Evolutionary conservation across 2,113 vertebrate genomes (phyloP).

Genomic region (Solea solea): DNA sequence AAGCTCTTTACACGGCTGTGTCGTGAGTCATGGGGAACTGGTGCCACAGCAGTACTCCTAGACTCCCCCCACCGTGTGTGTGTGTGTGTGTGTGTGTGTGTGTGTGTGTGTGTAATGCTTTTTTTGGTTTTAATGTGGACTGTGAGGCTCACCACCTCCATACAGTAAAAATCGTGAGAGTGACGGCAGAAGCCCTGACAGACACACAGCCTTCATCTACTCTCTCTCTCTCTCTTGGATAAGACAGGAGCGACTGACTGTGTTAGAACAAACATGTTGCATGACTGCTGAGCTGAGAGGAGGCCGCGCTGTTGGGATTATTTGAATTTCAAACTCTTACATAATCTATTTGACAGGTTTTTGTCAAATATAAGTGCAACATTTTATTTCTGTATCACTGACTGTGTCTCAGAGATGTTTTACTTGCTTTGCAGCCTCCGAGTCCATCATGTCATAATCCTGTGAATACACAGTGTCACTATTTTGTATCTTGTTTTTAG

Average conservation of each 20-base stretch:
- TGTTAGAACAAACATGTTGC: conserved; percentile 32
- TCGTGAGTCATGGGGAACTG: conserved; percentile 72
- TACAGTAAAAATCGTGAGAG: conserved; percentile 15
- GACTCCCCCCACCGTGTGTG: conserved; percentile 19
- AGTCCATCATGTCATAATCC: conserved; percentile 4
- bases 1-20: conserved; percentile 73
- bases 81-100: conserved; percentile 3
- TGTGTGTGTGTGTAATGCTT: neutral
- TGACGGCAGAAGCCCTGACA: conserved; percentile 13
- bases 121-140: conserved; percentile 1
- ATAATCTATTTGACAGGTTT: conserved; percentile 44
- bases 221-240: conserved; percentile 19
- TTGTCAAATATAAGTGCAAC: conserved; percentile 26
- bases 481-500: neutral
- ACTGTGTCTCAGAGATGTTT: neutral
- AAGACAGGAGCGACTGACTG: neutral
- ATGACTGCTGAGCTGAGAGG: conserved; percentile 41
- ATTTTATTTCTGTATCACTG: neutral
- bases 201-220: conserved; percentile 8
- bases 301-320: conserved; percentile 32
- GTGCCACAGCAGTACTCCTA: conserved; percentile 30
- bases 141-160: conserved; percentile 17
- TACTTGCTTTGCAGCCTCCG: conserved; percentile 1
- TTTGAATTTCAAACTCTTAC: conserved; percentile 41
- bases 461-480: neutral